A percentile compares a stretch with the other conserved stretches of the same genome.
Evolutionary conservation across 2,888 invertebrate species (phyloP).

Genomic region (Ophioninae sp.): DNA sequence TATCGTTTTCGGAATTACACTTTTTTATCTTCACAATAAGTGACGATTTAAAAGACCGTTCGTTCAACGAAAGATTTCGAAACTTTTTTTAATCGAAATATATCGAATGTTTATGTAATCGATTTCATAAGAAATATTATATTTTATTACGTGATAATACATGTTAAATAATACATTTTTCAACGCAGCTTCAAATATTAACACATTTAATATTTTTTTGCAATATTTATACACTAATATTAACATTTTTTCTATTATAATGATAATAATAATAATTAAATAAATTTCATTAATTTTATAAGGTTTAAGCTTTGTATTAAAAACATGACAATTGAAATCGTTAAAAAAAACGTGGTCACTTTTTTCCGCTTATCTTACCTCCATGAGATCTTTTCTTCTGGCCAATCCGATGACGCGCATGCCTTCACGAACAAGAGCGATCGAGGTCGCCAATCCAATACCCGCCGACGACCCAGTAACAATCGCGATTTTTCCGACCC

Average conservation of each 20-base stretch:
- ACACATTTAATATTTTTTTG: not conserved
- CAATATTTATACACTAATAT: not conserved
- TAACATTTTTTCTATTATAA: not conserved
- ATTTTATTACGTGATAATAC: not conserved
- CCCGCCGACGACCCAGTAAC: conserved; percentile 86
- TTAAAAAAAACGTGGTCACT: not conserved
- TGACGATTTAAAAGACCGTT: too few species aligned
- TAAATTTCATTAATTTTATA: not conserved
- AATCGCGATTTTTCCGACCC: conserved; percentile 84
- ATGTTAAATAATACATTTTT: not conserved
- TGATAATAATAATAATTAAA: too few species aligned
- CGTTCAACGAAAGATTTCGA: too few species aligned
- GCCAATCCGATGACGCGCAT: conserved; percentile 83
- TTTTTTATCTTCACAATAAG: not conserved
- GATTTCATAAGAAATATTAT: too few species aligned
- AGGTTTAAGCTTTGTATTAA: not conserved
- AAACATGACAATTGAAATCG: not conserved
- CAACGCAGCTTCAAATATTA: not conserved
- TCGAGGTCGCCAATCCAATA: conserved; percentile 83
- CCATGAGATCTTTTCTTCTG: conserved; percentile 81
- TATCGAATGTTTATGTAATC: too few species aligned
- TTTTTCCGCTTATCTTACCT: conserved; percentile 68
- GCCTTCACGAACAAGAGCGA: conserved; percentile 81
- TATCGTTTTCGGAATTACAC: not conserved
- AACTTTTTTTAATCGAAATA: too few species aligned